Evolutionary conservation across 1,140 invertebrate species (phyloP), one percentile per base, ranked within the genome.

Genomic region (Sitobion miscanthi): DNA sequence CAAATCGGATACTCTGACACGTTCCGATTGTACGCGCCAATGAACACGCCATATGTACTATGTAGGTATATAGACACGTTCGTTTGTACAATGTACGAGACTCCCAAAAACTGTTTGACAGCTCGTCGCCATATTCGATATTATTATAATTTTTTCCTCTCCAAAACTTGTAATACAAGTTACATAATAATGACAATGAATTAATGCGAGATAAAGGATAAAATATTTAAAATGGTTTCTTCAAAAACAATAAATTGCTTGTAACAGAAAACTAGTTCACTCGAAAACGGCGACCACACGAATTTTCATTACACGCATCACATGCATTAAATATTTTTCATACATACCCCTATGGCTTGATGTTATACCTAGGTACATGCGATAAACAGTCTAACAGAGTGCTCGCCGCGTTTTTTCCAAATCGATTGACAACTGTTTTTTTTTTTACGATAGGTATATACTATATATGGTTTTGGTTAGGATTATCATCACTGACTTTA

Each of bases 1-100:
- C 30, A 77, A 77, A 77, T 77, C 62, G n/a, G 62, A 77, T 77
- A 77, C 62, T 30, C 62, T 77, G 62, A 77, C 62, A 77, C 62
- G 62, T 77, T 17, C 62, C 11, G n/a, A 77, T 77, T n/a, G 62
- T 77, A 77, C n/a, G 62, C 62, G 62, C n/a, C 30, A 30, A n/a
- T 17, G 62, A 77, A 77, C 62, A 77, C n/a, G 62, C 30, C 62
- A 7, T n/a, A n/a, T 20, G 62, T 77, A 69, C n/a, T n/a, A n/a
- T n/a, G 14, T 69, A n/a, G n/a, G n/a, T 69, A n/a, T 35, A 77
- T 20, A 77, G 4, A n/a, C n/a, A 77, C 62, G 62, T 77, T 77
- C n/a, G 62, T n/a, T 77, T n/a, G 62, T 77, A 77, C 62, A n/a
- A 35, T 77, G n/a, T n/a, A 77, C 62, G n/a, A 17, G 30, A 77